Evolutionary conservation across 1,140 invertebrate species (phyloP).

Genomic region (Ips nitidus): DNA sequence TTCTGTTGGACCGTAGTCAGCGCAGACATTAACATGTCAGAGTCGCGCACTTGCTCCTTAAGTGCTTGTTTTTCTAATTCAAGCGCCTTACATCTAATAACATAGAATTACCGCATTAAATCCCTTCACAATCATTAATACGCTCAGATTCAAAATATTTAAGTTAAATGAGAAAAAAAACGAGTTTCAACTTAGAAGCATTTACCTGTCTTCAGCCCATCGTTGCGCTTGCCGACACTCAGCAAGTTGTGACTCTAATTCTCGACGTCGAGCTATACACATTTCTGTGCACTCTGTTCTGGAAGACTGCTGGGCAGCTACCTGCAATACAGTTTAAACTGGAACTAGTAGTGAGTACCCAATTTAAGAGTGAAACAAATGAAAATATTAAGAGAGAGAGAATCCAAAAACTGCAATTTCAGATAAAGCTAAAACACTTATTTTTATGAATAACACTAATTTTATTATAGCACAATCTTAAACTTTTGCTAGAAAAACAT

Average conservation of each 20-base stretch:
- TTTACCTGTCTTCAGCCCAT: constrained; percentile 65
- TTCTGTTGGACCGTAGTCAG: constrained; percentile 82
- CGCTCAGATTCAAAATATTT: background rate
- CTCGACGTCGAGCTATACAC: constrained; percentile 72
- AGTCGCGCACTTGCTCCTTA: constrained; percentile 70
- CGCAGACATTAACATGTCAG: constrained; percentile 79
- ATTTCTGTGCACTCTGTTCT: constrained; percentile 72
- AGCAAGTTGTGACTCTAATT: constrained; percentile 78
- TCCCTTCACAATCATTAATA: background rate
- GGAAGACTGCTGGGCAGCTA: constrained; percentile 48
- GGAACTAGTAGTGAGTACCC: too few species aligned
- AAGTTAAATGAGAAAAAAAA: too few species aligned
- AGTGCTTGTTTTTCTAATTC: constrained; percentile 48
- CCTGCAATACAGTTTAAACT: constrained; percentile 23
- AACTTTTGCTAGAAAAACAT: background rate
- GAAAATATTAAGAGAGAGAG: too few species aligned
- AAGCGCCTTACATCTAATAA: constrained; percentile 42
- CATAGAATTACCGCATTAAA: background rate
- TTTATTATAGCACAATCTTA: too few species aligned
- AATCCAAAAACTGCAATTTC: too few species aligned
- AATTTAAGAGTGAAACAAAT: too few species aligned
- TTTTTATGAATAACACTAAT: too few species aligned
- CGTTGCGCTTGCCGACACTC: constrained; percentile 74
- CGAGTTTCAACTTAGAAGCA: too few species aligned
- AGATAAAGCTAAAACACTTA: too few species aligned